Conservation (phyloP, 2,888 invertebrate genomes). For the Leucophenga maculata region DNA sequence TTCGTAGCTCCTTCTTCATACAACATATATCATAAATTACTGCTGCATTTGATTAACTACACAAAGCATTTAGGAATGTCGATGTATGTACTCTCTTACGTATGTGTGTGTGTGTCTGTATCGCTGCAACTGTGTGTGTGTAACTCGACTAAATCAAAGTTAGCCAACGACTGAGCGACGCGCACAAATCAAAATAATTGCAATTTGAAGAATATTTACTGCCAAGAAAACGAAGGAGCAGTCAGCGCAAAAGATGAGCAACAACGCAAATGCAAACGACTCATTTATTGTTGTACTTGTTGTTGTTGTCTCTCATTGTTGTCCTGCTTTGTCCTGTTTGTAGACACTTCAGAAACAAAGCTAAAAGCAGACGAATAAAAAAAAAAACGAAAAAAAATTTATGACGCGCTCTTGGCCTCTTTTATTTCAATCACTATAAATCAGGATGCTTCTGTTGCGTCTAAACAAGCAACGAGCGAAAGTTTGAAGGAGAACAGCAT, state of each 20-base stretch:
- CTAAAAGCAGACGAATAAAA: slow-evolving; percentile 23
- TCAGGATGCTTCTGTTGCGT: slow-evolving; percentile 51
- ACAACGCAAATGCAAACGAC: slow-evolving; percentile 26
- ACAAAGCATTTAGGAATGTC: neutral
- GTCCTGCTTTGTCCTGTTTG: neutral
- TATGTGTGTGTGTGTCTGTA: neutral
- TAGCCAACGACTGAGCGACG: slow-evolving; percentile 5
- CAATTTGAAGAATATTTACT: slow-evolving; percentile 66
- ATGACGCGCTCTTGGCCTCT: slow-evolving; percentile 65
- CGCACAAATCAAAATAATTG: slow-evolving; percentile 65
- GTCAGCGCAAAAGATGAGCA: slow-evolving; percentile 24
- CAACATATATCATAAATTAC: neutral
- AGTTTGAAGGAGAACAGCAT: too few relatives aligned
- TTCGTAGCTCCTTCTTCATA: neutral
- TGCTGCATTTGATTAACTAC: slow-evolving; percentile 18
- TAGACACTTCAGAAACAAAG: slow-evolving; percentile 56
- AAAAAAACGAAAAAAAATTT: slow-evolving; percentile 57
- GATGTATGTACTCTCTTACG: too few relatives aligned
- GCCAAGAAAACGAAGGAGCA: slow-evolving; percentile 35
- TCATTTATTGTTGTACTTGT: slow-evolving; percentile 44
- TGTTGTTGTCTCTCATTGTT: slow-evolving; percentile 45
- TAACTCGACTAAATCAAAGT: neutral
- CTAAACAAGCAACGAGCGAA: slow-evolving; percentile 8
- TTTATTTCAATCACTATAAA: slow-evolving; percentile 68
- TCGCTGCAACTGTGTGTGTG: neutral